Conservation (phyloP, 2,888 invertebrate species). For the Oasisia sp. region DNA sequence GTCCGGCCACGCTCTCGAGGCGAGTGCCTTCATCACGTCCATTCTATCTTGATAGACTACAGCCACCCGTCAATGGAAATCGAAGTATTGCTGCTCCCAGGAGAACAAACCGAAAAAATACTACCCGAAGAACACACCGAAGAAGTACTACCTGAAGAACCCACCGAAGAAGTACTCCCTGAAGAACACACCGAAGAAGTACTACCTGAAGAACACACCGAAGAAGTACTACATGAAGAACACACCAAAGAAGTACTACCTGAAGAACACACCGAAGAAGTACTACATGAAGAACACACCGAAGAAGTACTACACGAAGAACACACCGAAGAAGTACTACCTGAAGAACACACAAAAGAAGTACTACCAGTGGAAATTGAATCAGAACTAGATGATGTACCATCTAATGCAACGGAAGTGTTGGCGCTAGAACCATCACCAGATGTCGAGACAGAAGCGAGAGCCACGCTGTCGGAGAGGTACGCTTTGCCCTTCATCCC, state of each 20-base stretch:
- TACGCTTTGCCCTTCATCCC: neutral
- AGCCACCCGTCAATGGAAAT: neutral
- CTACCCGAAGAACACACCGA: neutral
- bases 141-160: neutral
- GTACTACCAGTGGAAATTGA: neutral
- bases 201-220: neutral
- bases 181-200: neutral
- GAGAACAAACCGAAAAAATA: neutral
- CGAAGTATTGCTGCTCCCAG: neutral
- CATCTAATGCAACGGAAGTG: neutral
- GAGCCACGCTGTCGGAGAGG: neutral
- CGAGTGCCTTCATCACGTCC: neutral
- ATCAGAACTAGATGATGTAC: neutral
- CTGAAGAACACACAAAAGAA: too few relatives aligned
- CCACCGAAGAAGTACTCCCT: too few relatives aligned
- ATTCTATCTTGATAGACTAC: neutral
- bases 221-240: neutral
- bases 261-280: neutral
- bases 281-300: neutral
- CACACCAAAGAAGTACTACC: too few relatives aligned
- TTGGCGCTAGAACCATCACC: neutral
- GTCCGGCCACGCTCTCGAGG: slow-evolving; percentile 41
- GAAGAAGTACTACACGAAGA: too few relatives aligned
- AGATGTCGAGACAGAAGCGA: neutral
- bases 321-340: too few relatives aligned